Evolutionary conservation across 2,888 invertebrate genomes (phyloP).

Genomic region (Mantis religiosa): DNA sequence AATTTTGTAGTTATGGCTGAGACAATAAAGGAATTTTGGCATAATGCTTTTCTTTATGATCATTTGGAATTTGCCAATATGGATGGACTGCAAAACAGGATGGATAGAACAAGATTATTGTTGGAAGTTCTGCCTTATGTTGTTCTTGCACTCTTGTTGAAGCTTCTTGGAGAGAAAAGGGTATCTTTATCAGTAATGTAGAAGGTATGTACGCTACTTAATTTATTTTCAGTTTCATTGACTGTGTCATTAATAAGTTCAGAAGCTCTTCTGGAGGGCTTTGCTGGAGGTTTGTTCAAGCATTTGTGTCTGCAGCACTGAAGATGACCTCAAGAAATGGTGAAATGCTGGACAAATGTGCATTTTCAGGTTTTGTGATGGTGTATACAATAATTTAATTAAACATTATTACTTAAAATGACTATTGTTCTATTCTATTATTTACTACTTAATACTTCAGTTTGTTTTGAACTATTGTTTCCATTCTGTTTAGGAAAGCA

Average conservation of each 20-base stretch:
- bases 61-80: not conserved
- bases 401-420: slow-evolving; percentile 34
- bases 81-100: not conserved
- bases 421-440: not conserved
- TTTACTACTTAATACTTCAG: not conserved
- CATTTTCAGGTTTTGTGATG: not conserved
- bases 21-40: not conserved
- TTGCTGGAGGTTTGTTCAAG: slow-evolving; percentile 10
- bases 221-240: slow-evolving; percentile 8
- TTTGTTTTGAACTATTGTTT: slow-evolving; percentile 23
- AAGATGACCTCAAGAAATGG: not conserved
- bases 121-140: not conserved
- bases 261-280: not conserved
- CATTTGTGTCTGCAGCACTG: not conserved
- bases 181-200: not conserved
- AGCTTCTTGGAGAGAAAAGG: not conserved
- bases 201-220: slow-evolving; percentile 24
- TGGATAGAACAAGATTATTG: not conserved
- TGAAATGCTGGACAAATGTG: not conserved
- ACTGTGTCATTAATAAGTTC: slow-evolving; percentile 21
- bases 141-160: not conserved
- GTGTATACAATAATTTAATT: not conserved
- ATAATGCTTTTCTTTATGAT: not conserved
- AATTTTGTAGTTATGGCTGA: not conserved
- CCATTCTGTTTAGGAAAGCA: slow-evolving; percentile 59